Evolutionary conservation across 2,113 vertebrate species (phyloP).

Genomic region (Ranitomeya variabilis): DNA sequence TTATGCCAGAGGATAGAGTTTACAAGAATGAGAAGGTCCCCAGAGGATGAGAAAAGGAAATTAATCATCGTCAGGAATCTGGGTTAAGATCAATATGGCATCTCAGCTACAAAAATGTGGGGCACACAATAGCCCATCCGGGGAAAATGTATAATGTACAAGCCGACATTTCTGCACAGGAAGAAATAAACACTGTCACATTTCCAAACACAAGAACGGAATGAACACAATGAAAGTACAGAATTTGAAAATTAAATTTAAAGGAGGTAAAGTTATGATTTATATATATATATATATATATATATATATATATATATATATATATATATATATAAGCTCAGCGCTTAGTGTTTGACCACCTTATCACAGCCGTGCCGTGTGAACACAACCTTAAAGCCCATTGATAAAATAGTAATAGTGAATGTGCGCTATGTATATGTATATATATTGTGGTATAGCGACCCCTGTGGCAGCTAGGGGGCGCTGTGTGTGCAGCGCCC

Average conservation of each 20-base stretch:
- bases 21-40: background rate
- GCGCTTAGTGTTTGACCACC: too few species aligned
- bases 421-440: too few species aligned
- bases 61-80: constrained; percentile 5
- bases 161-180: background rate
- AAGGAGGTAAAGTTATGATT: too few species aligned
- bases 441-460: too few species aligned
- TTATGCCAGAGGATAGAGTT: background rate
- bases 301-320: too few species aligned
- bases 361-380: too few species aligned
- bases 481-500: too few species aligned
- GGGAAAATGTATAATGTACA: background rate
- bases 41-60: background rate
- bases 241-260: background rate
- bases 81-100: background rate
- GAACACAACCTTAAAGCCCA: too few species aligned
- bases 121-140: background rate
- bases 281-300: too few species aligned
- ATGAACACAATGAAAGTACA: background rate
- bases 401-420: too few species aligned
- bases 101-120: background rate
- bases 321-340: too few species aligned
- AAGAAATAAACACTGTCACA: background rate
- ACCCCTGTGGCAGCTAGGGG: too few species aligned
- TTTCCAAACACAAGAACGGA: background rate